Base-by-base conservation (phyloP, 2,113 vertebrate species). In the Larimichthys crocea region DNA sequence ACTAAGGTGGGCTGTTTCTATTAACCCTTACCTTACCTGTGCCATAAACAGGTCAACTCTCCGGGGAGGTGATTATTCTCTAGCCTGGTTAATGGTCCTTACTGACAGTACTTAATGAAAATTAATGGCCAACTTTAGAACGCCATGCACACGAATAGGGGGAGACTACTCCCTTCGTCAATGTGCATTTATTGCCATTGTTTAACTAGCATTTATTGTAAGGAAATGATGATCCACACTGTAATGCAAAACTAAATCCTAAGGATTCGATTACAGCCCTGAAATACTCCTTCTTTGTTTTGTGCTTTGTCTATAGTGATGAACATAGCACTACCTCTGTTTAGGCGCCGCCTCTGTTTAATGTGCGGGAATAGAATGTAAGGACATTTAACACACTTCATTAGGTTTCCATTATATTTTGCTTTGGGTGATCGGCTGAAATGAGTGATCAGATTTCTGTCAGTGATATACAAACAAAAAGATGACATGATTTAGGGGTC, bases 71-170 rank as follows among this genome's bases (percentile, higher is more conserved):
- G 94, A 94, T 94, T 94, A 95, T 94, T 90, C 91, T 92, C 89
- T 49, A 78, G 90, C 86, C 92, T 93, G 93, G 83, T 91, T 95
- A 95, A 95, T 95, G 94, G 92, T 90, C 93, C 95, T 92, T 91
- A 88, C 85, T 91, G 93, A 93, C 94, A 92, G 88, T 87, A 84
- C 91, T 93, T 95, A 94, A 95, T 95, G 94, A 94, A 88, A 95
- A 95, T 93, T 84, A 94, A 95, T 94, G 91, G 80, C 65, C 75
- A 67, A 83, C 85, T 88, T 91, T 85, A 84, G 77, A 80, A 84
- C 44, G 55, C n/a, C 48, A 48, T 67, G 68, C 70, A 65, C 75
- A 72, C 75, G 83, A 85, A 88, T 79, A 26, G 31, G 78, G 77
- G 40, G 89, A 88, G 80, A 69, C 83, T 83, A 86, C 92, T 88